Evolutionary conservation across 30 jellyfish, hydroid and myxozoan genomes (phyloP).

Genomic region (Thelohanellus kitauei): DNA sequence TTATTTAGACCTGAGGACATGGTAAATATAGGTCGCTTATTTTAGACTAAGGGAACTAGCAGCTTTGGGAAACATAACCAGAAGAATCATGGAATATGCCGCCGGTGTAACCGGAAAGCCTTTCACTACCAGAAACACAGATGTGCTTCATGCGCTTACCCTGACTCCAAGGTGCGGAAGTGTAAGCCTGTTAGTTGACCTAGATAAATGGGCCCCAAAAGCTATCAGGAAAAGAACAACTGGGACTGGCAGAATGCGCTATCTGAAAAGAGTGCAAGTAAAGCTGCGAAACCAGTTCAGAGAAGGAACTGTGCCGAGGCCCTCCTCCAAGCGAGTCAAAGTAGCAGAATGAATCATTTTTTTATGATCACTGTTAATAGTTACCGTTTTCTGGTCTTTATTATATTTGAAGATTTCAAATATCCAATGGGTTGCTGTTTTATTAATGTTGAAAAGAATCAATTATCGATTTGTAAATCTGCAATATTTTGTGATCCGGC

Average conservation of each 20-base stretch:
- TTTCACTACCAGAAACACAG: constrained; percentile 46
- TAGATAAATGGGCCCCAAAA: constrained; percentile 56
- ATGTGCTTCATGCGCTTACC: constrained; percentile 62
- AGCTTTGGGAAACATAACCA: constrained; percentile 80
- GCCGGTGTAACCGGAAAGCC: constrained; percentile 42
- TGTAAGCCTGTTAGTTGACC: constrained; percentile 17
- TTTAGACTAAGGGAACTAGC: constrained; percentile 85
- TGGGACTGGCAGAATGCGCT: constrained; percentile 80
- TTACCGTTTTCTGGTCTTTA: too few relatives aligned
- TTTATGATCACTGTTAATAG: too few relatives aligned
- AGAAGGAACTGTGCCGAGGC: too few relatives aligned
- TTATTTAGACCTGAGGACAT: too few relatives aligned
- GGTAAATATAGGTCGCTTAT: too few relatives aligned
- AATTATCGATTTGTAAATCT: too few relatives aligned
- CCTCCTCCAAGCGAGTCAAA: too few relatives aligned
- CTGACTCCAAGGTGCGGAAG: constrained; percentile 38
- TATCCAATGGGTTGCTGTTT: too few relatives aligned
- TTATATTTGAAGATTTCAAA: too few relatives aligned
- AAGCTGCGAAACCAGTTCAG: constrained; percentile 33
- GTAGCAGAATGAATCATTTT: too few relatives aligned
- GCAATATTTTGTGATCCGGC: too few relatives aligned
- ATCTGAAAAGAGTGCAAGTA: constrained; percentile 21
- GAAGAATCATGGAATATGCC: constrained; percentile 78
- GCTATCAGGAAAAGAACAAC: constrained; percentile 67
- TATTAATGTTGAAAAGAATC: too few relatives aligned